These are phyloP conservation scores for Gonioctena quinquepunctata DNA, from an alignment of 1,140 invertebrate species.

Conservation along the genomic window DNA sequence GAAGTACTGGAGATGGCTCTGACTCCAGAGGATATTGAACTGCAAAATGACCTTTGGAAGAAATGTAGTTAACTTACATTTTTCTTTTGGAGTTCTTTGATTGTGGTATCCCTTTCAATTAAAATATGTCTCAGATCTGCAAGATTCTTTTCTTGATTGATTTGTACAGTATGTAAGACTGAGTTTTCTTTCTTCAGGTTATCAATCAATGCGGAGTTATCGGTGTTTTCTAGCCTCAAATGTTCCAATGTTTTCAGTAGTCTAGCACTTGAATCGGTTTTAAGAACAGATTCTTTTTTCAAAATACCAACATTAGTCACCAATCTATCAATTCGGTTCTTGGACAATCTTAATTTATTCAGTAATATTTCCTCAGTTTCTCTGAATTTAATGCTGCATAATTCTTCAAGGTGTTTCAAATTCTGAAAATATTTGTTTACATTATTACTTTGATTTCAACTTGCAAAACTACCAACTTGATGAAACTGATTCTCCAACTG, in stretches of 20 bases:
- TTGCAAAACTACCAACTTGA: slow-evolving; percentile 18
- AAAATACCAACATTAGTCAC: slow-evolving; percentile 24
- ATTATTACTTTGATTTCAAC: not conserved
- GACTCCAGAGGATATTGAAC: too few species aligned
- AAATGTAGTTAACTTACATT: slow-evolving; percentile 24
- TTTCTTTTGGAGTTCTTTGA: slow-evolving; percentile 22
- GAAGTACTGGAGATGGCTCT: too few species aligned
- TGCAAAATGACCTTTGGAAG: too few species aligned
- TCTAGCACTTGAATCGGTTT: slow-evolving; percentile 20
- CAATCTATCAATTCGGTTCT: slow-evolving; percentile 17
- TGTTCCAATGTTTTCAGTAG: slow-evolving; percentile 27
- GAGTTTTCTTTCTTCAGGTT: slow-evolving; percentile 29
- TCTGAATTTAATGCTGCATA: slow-evolving; percentile 18
- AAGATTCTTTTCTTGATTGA: slow-evolving; percentile 25
- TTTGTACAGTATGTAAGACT: slow-evolving; percentile 21
- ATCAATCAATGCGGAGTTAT: slow-evolving; percentile 19
- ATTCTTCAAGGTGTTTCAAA: slow-evolving; percentile 22
- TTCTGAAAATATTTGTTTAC: slow-evolving; percentile 22
- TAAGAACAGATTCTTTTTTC: slow-evolving; percentile 27
- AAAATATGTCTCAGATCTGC: slow-evolving; percentile 23
- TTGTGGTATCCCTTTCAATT: slow-evolving; percentile 16
- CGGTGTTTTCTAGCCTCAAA: slow-evolving; percentile 24
- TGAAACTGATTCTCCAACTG: slow-evolving; percentile 18
- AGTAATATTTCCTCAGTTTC: slow-evolving; percentile 17
- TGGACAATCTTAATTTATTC: slow-evolving; percentile 18